phyloP scores from a whole-genome alignment of 2,797 vertebrate species.

The Adrianichthys oophorus region DNA sequence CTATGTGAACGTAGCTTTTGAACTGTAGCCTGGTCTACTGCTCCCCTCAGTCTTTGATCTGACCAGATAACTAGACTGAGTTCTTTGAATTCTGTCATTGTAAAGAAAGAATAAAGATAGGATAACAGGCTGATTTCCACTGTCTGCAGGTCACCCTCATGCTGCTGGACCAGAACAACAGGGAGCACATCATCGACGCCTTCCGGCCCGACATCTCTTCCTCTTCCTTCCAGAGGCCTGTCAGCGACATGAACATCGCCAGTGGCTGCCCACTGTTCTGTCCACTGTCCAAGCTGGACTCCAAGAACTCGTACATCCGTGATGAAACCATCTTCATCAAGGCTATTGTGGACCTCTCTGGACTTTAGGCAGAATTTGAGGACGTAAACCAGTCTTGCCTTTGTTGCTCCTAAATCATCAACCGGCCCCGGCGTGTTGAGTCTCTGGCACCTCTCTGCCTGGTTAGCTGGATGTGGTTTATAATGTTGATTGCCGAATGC shows the following conservation, averaged over 20 bases:
- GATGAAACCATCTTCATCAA: constrained; percentile 98
- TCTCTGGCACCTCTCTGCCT: constrained; percentile 20
- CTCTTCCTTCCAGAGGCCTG: constrained; percentile 93
- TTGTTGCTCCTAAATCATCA: constrained; percentile 32
- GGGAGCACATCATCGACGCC: constrained; percentile 95
- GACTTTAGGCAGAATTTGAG: constrained; percentile 82
- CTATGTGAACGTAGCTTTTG: no score
- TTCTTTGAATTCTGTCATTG: background rate
- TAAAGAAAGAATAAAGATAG: background rate
- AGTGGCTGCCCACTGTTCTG: constrained; percentile 98
- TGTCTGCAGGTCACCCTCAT: constrained; percentile 90
- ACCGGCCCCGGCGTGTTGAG: constrained; percentile 29
- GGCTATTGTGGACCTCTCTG: constrained; percentile 94
- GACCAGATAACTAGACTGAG: constrained; percentile 1
- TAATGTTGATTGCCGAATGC: constrained; percentile 20
- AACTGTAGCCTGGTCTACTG: no score
- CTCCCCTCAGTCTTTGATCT: no score
- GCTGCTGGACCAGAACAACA: constrained; percentile 95
- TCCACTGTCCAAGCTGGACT: constrained; percentile 89
- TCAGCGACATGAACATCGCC: constrained; percentile 96
- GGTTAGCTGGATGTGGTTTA: constrained; percentile 18
- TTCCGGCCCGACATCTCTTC: constrained; percentile 93
- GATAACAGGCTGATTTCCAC: constrained; percentile 6
- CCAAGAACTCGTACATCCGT: constrained; percentile 91
- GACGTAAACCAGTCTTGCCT: constrained; percentile 32